phyloP scores from a whole-genome alignment of 2,797 vertebrate species.

The Pelobates cultripes region DNA sequence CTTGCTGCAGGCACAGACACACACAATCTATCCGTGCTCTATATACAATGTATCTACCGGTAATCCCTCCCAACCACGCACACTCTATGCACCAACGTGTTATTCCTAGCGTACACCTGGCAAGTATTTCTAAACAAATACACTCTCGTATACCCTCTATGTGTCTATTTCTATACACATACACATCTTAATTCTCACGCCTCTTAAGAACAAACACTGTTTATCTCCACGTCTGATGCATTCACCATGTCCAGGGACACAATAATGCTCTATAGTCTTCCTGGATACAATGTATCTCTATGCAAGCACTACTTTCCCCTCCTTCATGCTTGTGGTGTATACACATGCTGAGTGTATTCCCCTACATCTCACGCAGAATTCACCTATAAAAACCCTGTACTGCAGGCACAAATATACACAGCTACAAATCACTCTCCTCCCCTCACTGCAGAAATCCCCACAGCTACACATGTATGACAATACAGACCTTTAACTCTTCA shows the following conservation, averaged over 20 bases:
- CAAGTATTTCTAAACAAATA: background rate
- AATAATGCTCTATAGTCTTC: background rate
- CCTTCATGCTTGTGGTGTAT: constrained; percentile 14
- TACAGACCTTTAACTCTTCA: constrained; percentile 31
- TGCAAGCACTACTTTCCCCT: constrained; percentile 4
- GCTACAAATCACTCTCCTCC: constrained; percentile 31
- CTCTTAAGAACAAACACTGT: background rate
- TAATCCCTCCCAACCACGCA: background rate
- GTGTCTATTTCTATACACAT: background rate
- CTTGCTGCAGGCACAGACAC: constrained; percentile 48
- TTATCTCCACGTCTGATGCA: background rate
- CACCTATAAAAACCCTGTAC: constrained; percentile 37
- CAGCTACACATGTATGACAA: constrained; percentile 32
- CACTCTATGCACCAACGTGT: background rate
- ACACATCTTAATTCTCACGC: background rate
- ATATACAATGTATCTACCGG: background rate
- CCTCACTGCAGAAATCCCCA: constrained; percentile 47
- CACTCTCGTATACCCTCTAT: background rate
- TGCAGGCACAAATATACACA: constrained; percentile 29
- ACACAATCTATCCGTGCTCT: constrained; percentile 34
- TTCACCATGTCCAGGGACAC: background rate
- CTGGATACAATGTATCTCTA: background rate
- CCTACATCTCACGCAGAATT: constrained; percentile 8
- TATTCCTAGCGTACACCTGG: background rate
- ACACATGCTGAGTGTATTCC: constrained; percentile 13